These are phyloP conservation scores for Lagria hirta DNA, from an alignment of 2,888 invertebrate genomes.

Conservation along the genomic window DNA sequence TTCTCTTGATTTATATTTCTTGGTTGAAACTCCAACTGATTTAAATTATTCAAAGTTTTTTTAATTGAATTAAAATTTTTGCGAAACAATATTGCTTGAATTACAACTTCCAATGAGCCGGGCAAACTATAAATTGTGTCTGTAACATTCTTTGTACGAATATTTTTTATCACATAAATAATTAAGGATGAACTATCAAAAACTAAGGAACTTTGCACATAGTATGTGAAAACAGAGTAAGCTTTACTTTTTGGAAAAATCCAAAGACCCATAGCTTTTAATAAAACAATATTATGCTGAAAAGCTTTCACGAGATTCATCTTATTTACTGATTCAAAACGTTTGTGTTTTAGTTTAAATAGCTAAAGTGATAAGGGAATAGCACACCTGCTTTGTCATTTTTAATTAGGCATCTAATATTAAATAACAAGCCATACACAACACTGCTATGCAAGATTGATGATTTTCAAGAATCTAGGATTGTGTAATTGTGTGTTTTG, in stretches of 20 bases:
- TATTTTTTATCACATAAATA: conserved; percentile 9
- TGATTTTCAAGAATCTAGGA: background rate
- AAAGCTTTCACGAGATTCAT: conserved; percentile 9
- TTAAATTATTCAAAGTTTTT: conserved; percentile 11
- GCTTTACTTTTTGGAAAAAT: background rate
- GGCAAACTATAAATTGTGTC: conserved; percentile 13
- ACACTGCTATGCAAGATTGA: conserved; percentile 2
- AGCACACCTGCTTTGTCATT: conserved; percentile 6
- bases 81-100: conserved; percentile 6
- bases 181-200: conserved; percentile 12
- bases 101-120: conserved; percentile 11
- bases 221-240: conserved; percentile 8
- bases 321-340: background rate
- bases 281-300: conserved; percentile 7
- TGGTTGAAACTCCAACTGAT: conserved; percentile 6
- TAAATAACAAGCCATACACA: conserved; percentile 3
- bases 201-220: conserved; percentile 9
- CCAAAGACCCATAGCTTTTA: conserved; percentile 15
- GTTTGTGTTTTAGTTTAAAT: conserved; percentile 7
- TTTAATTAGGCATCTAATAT: conserved; percentile 2
- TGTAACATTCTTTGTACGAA: conserved; percentile 5
- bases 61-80: conserved; percentile 7
- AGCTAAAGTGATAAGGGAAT: conserved; percentile 7
- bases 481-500: background rate
- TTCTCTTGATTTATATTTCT: conserved; percentile 3